These are phyloP conservation scores for Drosophila yooni DNA, from an alignment of 2,888 invertebrate genomes.

Conservation along the genomic window DNA sequence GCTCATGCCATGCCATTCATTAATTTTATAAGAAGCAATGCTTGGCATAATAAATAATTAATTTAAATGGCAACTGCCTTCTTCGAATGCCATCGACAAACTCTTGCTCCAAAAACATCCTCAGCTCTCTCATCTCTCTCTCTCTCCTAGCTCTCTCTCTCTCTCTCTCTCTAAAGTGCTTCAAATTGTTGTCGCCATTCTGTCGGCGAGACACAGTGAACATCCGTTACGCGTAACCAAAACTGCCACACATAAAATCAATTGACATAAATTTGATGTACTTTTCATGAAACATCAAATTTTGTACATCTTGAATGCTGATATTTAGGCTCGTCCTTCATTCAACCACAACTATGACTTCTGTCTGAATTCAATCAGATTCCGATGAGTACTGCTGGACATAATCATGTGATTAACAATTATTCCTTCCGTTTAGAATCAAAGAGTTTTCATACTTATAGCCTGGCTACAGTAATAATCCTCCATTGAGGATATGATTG, in stretches of 20 bases:
- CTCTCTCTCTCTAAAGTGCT: slow-evolving; percentile 17
- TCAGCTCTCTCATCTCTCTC: neutral
- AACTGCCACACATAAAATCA: slow-evolving; percentile 12
- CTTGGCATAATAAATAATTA: slow-evolving; percentile 83
- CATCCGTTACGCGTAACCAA: slow-evolving; percentile 17
- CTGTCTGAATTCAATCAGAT: neutral
- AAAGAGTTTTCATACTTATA: neutral
- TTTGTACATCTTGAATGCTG: neutral
- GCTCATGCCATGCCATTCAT: slow-evolving; percentile 82
- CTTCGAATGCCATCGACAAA: slow-evolving; percentile 33
- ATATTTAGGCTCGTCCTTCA: neutral
- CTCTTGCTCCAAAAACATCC: slow-evolving; percentile 2
- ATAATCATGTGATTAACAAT: neutral
- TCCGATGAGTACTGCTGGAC: neutral
- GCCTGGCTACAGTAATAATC: no score
- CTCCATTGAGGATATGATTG: neutral
- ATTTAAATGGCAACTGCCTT: slow-evolving; percentile 76
- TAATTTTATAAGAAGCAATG: slow-evolving; percentile 83
- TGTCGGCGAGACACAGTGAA: slow-evolving; percentile 54
- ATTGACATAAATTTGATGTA: neutral
- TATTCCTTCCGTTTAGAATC: neutral
- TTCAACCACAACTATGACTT: neutral
- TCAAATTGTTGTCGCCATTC: slow-evolving; percentile 52
- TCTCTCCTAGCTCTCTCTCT: slow-evolving; percentile 4
- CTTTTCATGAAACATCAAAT: slow-evolving; percentile 2